These are phyloP conservation scores for Austrofundulus limnaeus DNA, from an alignment of 2,113 vertebrate species.

Conservation along the genomic window DNA sequence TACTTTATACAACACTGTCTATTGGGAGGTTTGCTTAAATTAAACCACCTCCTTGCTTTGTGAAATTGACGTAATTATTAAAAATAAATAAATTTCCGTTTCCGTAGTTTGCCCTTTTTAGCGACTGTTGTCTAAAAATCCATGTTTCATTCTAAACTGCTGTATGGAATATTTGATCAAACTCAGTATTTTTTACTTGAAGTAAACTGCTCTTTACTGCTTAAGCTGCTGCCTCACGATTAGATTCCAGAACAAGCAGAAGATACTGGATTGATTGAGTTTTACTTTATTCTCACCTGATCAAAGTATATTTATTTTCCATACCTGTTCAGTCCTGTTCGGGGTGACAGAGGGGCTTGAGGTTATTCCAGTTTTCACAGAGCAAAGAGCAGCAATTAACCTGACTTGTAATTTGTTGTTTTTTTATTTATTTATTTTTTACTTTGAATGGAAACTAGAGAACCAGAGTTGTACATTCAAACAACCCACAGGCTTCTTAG, in stretches of 20 bases:
- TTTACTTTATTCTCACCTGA: not conserved
- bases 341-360: not conserved
- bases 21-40: not conserved
- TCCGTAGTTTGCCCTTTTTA: constrained; percentile 11
- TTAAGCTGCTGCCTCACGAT: too few relatives aligned
- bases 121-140: not conserved
- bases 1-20: too few relatives aligned
- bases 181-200: not conserved
- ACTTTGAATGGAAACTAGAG: not conserved
- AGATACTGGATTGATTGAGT: too few relatives aligned
- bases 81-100: too few relatives aligned
- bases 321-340: not conserved
- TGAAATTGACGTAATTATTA: not conserved
- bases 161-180: too few relatives aligned
- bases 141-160: not conserved
- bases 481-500: too few relatives aligned
- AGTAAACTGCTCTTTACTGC: too few relatives aligned
- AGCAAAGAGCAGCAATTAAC: not conserved
- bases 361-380: not conserved
- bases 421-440: too few relatives aligned
- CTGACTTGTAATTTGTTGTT: not conserved
- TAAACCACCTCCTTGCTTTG: not conserved
- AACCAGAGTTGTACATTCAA: not conserved
- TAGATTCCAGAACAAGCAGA: too few relatives aligned
- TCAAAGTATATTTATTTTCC: not conserved